These are phyloP conservation scores for Rhinoptilus africanus DNA, from an alignment of 2,113 vertebrate species.

Conservation along the genomic window DNA sequence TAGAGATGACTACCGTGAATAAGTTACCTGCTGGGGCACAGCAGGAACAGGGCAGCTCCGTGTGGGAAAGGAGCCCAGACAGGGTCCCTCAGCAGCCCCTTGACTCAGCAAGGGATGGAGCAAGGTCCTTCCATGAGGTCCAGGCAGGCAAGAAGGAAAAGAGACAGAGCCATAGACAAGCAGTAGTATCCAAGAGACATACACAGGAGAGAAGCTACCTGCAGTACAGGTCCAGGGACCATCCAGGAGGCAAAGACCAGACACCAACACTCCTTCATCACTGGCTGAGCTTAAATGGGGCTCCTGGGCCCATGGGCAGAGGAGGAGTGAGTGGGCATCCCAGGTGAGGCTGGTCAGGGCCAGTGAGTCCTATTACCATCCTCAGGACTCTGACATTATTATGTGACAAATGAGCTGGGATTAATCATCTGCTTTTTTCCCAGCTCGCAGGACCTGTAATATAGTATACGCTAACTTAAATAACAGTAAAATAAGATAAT, in stretches of 20 bases:
- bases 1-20: not conserved
- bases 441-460: not conserved
- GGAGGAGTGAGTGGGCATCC: not conserved
- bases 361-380: not conserved
- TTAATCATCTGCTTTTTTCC: not conserved
- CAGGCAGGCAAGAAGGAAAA: not conserved
- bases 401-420: not conserved
- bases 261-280: fast-evolving
- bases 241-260: not conserved
- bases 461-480: not conserved
- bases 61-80: fast-evolving
- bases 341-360: not conserved
- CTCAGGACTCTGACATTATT: not conserved
- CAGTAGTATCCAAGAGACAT: fast-evolving
- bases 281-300: not conserved
- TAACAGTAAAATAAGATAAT: not conserved
- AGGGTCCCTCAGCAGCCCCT: not conserved
- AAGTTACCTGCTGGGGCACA: not conserved
- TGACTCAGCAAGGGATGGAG: fast-evolving
- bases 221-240: fast-evolving
- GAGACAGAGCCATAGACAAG: not conserved
- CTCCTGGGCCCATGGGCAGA: not conserved
- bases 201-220: not conserved
- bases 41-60: not conserved
- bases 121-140: not conserved